phyloP scores from a whole-genome alignment of 2,113 vertebrate genomes.

The Passerina amoena region DNA sequence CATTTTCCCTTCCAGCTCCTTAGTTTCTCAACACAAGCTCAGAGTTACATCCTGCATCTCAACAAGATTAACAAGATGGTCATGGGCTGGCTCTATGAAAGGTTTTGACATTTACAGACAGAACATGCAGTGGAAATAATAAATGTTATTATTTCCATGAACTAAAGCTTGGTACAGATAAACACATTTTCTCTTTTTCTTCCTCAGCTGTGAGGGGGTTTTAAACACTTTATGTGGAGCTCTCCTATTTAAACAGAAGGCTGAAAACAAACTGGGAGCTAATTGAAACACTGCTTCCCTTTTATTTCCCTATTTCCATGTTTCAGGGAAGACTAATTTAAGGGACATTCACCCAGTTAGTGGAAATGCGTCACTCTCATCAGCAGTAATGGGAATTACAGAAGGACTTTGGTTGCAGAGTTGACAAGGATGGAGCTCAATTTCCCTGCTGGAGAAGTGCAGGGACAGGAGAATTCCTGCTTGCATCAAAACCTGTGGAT shows the following conservation, averaged over 20 bases:
- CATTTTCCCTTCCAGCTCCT: background rate
- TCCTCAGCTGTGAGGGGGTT: background rate
- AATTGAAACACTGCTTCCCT: background rate
- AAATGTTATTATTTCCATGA: background rate
- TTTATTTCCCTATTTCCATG: background rate
- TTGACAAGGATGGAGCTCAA: background rate
- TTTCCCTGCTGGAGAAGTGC: background rate
- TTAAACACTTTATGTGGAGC: background rate
- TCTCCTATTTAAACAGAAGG: background rate
- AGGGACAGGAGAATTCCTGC: background rate
- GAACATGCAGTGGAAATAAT: background rate
- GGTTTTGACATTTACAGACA: background rate
- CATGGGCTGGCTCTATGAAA: background rate
- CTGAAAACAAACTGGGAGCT: background rate
- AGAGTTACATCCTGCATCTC: background rate
- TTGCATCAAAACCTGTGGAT: background rate
- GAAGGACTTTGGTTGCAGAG: background rate
- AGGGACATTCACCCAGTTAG: background rate
- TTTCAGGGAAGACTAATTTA: constrained; percentile 17
- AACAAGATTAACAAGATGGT: background rate
- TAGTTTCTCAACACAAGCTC: background rate
- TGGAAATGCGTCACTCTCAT: constrained; percentile 12
- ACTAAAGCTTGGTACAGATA: background rate
- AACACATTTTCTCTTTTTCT: background rate
- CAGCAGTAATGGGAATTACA: constrained; percentile 20